phyloP scores from a whole-genome alignment of 2,888 invertebrate genomes.

The Agelastica alni region DNA sequence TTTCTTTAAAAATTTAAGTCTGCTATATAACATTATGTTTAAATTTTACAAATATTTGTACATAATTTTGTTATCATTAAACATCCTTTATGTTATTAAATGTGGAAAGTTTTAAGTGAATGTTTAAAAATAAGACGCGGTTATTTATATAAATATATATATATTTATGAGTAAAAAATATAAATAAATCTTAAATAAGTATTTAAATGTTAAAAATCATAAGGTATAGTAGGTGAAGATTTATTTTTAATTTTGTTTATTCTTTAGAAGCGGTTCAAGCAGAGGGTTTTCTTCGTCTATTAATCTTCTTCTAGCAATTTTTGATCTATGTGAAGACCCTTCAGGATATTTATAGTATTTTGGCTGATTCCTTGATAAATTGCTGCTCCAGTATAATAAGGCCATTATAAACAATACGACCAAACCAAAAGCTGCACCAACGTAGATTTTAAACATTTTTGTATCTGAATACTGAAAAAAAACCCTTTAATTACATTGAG shows the following conservation, averaged over 20 bases:
- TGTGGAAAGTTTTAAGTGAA: too few species aligned
- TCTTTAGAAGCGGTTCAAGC: constrained; percentile 31
- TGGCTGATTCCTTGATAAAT: constrained; percentile 13
- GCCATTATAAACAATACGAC: constrained; percentile 34
- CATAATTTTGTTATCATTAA: too few species aligned
- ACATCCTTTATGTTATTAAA: too few species aligned
- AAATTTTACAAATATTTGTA: too few species aligned
- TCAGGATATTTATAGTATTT: neutral
- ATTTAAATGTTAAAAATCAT: constrained; percentile 38
- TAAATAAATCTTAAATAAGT: constrained; percentile 28
- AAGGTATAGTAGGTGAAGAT: constrained; percentile 38
- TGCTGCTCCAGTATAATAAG: constrained; percentile 35
- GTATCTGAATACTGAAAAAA: constrained; percentile 44
- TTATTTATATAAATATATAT: too few species aligned
- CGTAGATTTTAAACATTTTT: constrained; percentile 44
- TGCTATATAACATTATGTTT: too few species aligned
- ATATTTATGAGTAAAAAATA: constrained; percentile 20
- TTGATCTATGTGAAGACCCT: neutral
- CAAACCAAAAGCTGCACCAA: constrained; percentile 41
- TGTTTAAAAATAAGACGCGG: too few species aligned
- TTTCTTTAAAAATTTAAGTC: too few species aligned
- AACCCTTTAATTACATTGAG: too few species aligned
- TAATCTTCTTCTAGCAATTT: constrained; percentile 10
- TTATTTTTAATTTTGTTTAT: constrained; percentile 10
- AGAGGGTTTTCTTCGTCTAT: constrained; percentile 33